A percentile compares a stretch with the other conserved stretches of the same genome.
Conservation (phyloP, 92 coral and sea anemone genomes). For the Palythoa grandiflora region DNA sequence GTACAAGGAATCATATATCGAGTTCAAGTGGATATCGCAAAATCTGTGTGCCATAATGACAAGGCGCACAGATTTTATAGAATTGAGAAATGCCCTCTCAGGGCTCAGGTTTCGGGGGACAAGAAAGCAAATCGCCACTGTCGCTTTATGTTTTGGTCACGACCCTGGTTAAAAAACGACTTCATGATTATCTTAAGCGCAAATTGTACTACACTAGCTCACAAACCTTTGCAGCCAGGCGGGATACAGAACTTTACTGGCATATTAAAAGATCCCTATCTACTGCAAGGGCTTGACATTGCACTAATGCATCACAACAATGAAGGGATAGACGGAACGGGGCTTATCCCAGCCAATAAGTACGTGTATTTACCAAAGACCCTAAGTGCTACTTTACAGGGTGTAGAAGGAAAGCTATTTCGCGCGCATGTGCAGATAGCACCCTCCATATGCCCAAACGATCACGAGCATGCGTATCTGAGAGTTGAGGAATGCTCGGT, state of each 20-base stretch:
- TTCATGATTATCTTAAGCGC: slow-evolving; percentile 15
- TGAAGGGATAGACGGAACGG: slow-evolving; percentile 41
- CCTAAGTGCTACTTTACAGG: slow-evolving; percentile 14
- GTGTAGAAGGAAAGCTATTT: slow-evolving; percentile 18
- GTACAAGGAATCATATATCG: slow-evolving; percentile 51
- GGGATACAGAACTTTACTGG: not conserved
- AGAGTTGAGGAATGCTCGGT: slow-evolving; percentile 35
- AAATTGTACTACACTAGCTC: slow-evolving; percentile 8
- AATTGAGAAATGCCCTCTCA: slow-evolving; percentile 35
- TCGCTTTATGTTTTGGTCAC: slow-evolving; percentile 29
- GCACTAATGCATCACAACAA: slow-evolving; percentile 27
- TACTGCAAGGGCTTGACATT: slow-evolving; percentile 31
- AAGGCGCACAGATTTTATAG: not conserved
- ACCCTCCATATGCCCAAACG: slow-evolving; percentile 49
- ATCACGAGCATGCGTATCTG: slow-evolving; percentile 26
- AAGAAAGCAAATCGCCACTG: not conserved
- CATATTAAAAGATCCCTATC: slow-evolving; percentile 20
- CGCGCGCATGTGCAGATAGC: slow-evolving; percentile 37
- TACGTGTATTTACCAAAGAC: slow-evolving; percentile 33
- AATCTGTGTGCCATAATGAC: slow-evolving; percentile 37
- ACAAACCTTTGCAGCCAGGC: not conserved
- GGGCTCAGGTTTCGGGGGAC: not conserved
- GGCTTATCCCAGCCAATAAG: slow-evolving; percentile 44
- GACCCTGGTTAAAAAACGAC: slow-evolving; percentile 35
- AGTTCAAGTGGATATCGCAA: slow-evolving; percentile 1